These are phyloP conservation scores for Mnemiopsis leidyi DNA, from an alignment of 37 sponge, comb jelly and placozoan species.

Conservation along the genomic window DNA sequence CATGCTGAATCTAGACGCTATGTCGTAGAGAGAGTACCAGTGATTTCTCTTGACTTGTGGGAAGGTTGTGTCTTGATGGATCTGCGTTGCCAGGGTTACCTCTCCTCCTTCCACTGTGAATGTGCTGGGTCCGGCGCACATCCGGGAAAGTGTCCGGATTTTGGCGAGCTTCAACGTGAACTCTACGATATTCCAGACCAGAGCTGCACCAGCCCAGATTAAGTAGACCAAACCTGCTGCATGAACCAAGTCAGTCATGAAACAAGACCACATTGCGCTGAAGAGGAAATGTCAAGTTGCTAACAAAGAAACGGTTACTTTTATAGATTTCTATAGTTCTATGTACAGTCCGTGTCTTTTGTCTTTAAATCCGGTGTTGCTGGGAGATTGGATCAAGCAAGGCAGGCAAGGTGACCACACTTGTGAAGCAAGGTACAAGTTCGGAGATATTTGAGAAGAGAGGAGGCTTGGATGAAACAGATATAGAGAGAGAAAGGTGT, in stretches of 20 bases:
- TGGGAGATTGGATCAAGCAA: not conserved
- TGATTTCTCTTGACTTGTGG: slow-evolving; percentile 2
- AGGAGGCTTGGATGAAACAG: too few species aligned
- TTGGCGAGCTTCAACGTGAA: too few species aligned
- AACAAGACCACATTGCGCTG: not conserved
- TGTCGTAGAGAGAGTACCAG: slow-evolving; percentile 22
- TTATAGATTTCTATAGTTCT: too few species aligned
- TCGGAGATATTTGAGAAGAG: not conserved
- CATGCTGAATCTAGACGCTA: not conserved
- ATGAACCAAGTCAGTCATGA: not conserved
- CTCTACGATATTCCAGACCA: not conserved
- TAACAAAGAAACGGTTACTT: not conserved
- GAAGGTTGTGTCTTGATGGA: slow-evolving; percentile 5
- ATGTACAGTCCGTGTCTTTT: too few species aligned
- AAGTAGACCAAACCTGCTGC: not conserved
- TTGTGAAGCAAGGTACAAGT: not conserved
- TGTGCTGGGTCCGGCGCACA: not conserved
- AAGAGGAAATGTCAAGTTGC: not conserved
- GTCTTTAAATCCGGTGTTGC: not conserved
- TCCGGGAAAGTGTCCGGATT: not conserved
- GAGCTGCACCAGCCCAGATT: not conserved
- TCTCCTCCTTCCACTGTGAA: not conserved
- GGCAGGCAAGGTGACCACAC: not conserved
- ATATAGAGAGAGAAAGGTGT: not conserved
- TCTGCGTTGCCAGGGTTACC: not conserved